These are phyloP conservation scores for Aquatica leii DNA, from an alignment of 2,888 invertebrate species.

Conservation along the genomic window DNA sequence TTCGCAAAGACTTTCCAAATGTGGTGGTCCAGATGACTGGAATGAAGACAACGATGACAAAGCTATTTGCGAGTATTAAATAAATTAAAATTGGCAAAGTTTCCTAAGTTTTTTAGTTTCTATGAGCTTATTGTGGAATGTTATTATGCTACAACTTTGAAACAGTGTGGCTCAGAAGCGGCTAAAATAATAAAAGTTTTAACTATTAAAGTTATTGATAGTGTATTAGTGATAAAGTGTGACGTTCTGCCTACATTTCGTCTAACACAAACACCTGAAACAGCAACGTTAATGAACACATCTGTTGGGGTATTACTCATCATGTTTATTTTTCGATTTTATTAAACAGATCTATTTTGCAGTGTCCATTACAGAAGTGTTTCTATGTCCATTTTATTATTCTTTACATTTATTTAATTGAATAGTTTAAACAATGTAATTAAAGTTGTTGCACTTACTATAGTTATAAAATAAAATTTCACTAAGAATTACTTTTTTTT, in stretches of 20 bases:
- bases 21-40: conserved; percentile 66
- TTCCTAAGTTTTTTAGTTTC: conserved; percentile 48
- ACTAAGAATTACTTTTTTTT: conserved; percentile 70
- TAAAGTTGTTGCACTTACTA: no score
- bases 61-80: conserved; percentile 60
- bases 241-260: conserved; percentile 41
- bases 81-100: not conserved
- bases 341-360: no score
- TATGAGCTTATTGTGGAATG: conserved; percentile 64
- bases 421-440: no score
- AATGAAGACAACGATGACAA: conserved; percentile 60
- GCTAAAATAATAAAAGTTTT: conserved; percentile 58
- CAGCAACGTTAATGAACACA: conserved; percentile 48
- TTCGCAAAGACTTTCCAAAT: conserved; percentile 64
- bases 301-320: conserved; percentile 39
- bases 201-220: conserved; percentile 51
- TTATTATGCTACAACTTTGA: conserved; percentile 62
- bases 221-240: conserved; percentile 49
- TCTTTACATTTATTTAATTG: no score
- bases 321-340: not conserved
- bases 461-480: not conserved
- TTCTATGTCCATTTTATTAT: no score
- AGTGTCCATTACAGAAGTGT: no score
- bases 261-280: no score
- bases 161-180: conserved; percentile 62